phyloP scores from a whole-genome alignment of 1,140 invertebrate species.

The Muscidifurax raptorellus region DNA sequence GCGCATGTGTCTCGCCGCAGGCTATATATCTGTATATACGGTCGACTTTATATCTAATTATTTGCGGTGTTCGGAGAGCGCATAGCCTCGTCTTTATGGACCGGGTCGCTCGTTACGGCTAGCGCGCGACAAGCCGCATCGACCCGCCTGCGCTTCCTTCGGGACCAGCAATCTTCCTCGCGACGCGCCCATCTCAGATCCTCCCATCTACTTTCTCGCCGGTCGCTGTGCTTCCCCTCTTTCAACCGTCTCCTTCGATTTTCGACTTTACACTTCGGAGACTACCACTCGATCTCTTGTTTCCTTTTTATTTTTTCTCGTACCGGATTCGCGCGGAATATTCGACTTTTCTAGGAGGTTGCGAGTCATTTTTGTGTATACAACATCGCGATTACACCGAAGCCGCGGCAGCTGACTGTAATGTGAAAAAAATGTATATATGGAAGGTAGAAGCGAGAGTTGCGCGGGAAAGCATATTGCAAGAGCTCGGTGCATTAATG shows the following conservation, averaged over 20 bases:
- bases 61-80: slow-evolving; percentile 53
- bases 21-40: neutral
- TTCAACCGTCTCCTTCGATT: neutral
- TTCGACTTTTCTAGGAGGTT: neutral
- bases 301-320: neutral
- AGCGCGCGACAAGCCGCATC: slow-evolving; percentile 49
- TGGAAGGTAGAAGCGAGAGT: neutral
- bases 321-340: neutral
- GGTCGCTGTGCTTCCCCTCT: neutral
- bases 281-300: neutral
- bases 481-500: slow-evolving; percentile 17
- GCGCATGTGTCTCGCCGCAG: no score
- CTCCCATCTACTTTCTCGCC: slow-evolving; percentile 19
- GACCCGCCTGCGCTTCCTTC: slow-evolving; percentile 46
- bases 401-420: neutral
- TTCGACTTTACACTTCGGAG: slow-evolving; percentile 3
- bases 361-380: no score
- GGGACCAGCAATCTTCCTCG: slow-evolving; percentile 51
- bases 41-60: slow-evolving; percentile 64
- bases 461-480: slow-evolving; percentile 18
- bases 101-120: slow-evolving; percentile 56
- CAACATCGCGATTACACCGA: slow-evolving; percentile 13
- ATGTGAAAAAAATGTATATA: neutral
- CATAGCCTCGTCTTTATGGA: slow-evolving; percentile 44
- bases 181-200: slow-evolving; percentile 12